Evolutionary conservation across 2,113 vertebrate species (phyloP).

Genomic region (Ceyx margarethae): DNA sequence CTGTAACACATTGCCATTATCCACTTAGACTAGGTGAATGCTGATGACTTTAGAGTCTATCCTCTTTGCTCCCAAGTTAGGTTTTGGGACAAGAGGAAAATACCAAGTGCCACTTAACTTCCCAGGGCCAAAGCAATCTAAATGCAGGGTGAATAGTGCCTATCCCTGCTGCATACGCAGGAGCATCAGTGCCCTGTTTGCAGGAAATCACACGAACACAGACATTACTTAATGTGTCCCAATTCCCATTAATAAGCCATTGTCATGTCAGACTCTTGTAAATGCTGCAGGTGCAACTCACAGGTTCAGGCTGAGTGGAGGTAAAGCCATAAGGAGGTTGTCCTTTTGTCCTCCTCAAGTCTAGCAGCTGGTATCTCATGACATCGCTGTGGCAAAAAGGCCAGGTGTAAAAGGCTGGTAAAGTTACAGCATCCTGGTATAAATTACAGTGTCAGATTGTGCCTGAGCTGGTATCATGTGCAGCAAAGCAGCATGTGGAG

Average conservation of each 20-base stretch:
- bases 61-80: not conserved
- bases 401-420: not conserved
- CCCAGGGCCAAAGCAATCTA: not conserved
- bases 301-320: not conserved
- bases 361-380: not conserved
- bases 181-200: not conserved
- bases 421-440: not conserved
- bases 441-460: not conserved
- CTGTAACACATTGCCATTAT: not conserved
- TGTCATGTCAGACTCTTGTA: not conserved
- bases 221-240: not conserved
- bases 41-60: not conserved
- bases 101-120: not conserved
- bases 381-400: not conserved
- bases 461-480: not conserved
- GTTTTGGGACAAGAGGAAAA: not conserved
- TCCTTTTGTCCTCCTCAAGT: not conserved
- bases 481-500: not conserved
- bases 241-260: not conserved
- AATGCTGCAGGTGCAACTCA: not conserved
- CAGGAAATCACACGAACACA: not conserved
- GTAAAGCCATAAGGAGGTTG: not conserved
- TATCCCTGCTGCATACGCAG: not conserved
- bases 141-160: not conserved
- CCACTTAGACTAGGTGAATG: not conserved